Percentiles rank a stretch among this genome's conserved stretches.
Conservation (phyloP, 2,113 vertebrate genomes). For the Girardinichthys multiradiatus region DNA sequence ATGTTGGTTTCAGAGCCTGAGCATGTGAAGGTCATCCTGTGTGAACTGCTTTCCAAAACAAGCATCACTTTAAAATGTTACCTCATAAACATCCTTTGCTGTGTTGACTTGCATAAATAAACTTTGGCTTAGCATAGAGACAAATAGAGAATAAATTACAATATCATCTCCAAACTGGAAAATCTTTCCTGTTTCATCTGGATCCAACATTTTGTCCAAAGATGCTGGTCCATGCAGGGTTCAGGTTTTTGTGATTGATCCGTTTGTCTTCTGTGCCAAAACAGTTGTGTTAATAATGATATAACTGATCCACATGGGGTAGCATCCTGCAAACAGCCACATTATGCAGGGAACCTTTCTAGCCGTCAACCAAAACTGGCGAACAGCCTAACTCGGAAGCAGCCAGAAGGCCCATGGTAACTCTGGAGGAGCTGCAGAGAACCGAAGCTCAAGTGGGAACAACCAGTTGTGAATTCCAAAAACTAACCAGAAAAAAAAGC, state of each 20-base stretch:
- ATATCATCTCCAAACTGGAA: slow-evolving; percentile 12
- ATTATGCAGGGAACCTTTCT: background rate
- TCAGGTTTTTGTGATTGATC: slow-evolving; percentile 5
- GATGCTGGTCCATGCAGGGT: slow-evolving; percentile 18
- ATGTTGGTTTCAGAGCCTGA: background rate
- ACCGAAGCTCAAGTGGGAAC: too few species aligned
- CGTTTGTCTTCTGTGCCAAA: slow-evolving; percentile 14
- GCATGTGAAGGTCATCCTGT: slow-evolving; percentile 2
- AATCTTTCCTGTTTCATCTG: slow-evolving; percentile 7
- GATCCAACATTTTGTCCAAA: slow-evolving; percentile 20
- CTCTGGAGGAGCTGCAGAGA: too few species aligned
- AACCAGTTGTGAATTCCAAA: too few species aligned
- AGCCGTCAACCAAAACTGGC: too few species aligned
- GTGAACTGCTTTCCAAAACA: slow-evolving; percentile 11
- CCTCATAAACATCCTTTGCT: slow-evolving; percentile 1
- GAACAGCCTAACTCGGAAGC: too few species aligned
- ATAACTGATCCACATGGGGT: slow-evolving; percentile 28
- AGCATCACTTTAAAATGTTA: slow-evolving; percentile 9
- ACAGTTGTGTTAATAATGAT: background rate
- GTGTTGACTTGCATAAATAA: slow-evolving; percentile 12
- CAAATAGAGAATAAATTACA: slow-evolving; percentile 28
- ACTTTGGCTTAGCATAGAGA: slow-evolving; percentile 9
- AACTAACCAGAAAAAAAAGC: too few species aligned
- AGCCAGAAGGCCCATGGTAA: too few species aligned
- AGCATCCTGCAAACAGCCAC: slow-evolving; percentile 3